A percentile compares a stretch with the other conserved stretches of the same genome.
Conservation (phyloP, 2,113 vertebrate genomes). For the Lichenostomus cassidix region DNA sequence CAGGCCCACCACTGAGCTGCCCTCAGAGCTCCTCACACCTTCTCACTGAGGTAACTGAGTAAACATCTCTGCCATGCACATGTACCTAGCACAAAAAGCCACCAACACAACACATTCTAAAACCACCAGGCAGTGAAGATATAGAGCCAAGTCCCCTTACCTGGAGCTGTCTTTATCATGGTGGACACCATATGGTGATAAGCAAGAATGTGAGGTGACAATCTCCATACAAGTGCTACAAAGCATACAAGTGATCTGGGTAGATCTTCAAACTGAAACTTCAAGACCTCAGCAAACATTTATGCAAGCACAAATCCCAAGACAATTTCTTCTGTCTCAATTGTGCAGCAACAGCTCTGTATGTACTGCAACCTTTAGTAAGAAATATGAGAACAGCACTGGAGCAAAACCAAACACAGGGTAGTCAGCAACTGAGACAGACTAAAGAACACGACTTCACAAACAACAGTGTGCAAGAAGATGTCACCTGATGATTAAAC, state of each 20-base stretch:
- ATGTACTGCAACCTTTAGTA: neutral
- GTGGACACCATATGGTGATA: neutral
- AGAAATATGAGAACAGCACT: neutral
- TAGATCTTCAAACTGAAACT: neutral
- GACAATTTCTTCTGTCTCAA: neutral
- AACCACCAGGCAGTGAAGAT: neutral
- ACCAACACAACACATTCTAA: neutral
- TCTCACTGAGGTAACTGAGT: accelerated
- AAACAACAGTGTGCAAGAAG: neutral
- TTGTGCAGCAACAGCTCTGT: neutral
- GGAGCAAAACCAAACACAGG: neutral
- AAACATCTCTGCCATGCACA: neutral
- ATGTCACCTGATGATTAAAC: neutral
- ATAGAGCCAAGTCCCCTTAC: neutral
- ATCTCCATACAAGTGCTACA: neutral
- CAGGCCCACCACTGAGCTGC: neutral
- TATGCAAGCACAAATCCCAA: neutral
- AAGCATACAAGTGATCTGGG: neutral
- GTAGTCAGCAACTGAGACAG: neutral
- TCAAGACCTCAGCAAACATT: neutral
- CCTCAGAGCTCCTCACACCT: neutral
- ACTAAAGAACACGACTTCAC: neutral
- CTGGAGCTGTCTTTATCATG: neutral
- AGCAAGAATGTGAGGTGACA: neutral
- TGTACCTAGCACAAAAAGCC: accelerated